Conservation (phyloP, 2,888 invertebrate genomes). For the Didymodactylos carnosus region DNA sequence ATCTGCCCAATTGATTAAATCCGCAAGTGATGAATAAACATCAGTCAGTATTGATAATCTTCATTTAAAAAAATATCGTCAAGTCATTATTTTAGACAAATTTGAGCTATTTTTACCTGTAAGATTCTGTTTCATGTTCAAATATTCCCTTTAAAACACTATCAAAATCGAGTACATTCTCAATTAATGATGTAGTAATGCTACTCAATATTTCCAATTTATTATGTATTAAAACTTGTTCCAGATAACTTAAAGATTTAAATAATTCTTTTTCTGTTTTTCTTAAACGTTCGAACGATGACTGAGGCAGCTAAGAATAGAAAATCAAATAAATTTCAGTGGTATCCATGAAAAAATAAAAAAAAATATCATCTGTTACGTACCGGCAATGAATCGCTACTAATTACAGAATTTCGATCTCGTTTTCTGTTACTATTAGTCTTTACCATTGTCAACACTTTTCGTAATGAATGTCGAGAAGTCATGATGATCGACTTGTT, state of each 20-base stretch:
- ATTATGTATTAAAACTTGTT: slow-evolving; percentile 7
- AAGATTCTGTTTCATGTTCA: background rate
- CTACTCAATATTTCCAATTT: slow-evolving; percentile 6
- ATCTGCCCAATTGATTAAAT: background rate
- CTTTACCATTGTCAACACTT: too few relatives aligned
- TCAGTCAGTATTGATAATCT: background rate
- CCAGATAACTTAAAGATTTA: slow-evolving; percentile 9
- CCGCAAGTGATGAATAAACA: background rate
- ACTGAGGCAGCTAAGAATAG: background rate
- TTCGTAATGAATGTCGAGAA: background rate
- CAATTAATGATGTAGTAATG: slow-evolving; percentile 9
- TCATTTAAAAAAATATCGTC: too few relatives aligned
- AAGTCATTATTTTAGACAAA: background rate
- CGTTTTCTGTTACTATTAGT: too few relatives aligned
- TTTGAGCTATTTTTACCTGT: background rate
- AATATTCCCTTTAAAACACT: background rate
- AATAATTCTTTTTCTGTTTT: background rate
- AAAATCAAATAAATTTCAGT: background rate
- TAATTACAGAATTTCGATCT: background rate
- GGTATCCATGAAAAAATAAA: too few relatives aligned
- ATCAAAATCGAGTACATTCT: slow-evolving; percentile 5
- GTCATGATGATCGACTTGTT: too few relatives aligned
- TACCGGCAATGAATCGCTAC: background rate
- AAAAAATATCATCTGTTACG: background rate
- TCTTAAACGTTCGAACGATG: background rate